Evolutionary conservation across 2,797 vertebrate genomes (phyloP).

Genomic region (Propithecus perrieri): DNA sequence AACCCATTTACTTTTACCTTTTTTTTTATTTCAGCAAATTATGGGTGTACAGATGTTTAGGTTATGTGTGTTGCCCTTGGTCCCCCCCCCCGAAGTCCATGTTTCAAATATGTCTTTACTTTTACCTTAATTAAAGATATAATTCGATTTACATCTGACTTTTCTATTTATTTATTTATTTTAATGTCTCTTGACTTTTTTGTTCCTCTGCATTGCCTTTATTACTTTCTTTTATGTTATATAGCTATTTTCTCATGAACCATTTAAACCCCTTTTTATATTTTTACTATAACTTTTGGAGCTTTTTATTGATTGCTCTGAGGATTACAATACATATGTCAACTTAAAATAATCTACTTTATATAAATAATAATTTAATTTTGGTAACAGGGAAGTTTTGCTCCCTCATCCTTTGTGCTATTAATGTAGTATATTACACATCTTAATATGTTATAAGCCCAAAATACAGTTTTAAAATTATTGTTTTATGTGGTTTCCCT

Average conservation of each 20-base stretch:
- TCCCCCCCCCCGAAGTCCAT: too few relatives aligned
- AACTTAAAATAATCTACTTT: background rate
- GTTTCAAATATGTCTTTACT: too few relatives aligned
- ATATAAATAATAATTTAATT: background rate
- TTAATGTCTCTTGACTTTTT: background rate
- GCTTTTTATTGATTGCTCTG: background rate
- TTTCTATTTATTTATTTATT: background rate
- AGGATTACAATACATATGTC: background rate
- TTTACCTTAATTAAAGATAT: background rate
- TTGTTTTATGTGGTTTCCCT: background rate
- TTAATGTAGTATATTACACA: background rate
- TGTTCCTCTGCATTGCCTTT: background rate
- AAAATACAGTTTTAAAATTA: background rate
- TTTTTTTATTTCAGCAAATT: too few relatives aligned
- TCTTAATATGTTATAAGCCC: background rate
- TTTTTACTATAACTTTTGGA: background rate
- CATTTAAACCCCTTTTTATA: background rate
- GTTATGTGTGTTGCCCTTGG: too few relatives aligned
- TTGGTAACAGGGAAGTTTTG: background rate
- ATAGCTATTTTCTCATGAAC: background rate
- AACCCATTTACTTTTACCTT: background rate
- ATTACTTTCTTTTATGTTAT: background rate
- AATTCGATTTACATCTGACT: background rate
- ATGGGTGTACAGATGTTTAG: too few relatives aligned
- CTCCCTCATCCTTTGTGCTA: background rate